Base-by-base conservation (phyloP, 2,113 vertebrate species). In the Helogale parvula region DNA sequence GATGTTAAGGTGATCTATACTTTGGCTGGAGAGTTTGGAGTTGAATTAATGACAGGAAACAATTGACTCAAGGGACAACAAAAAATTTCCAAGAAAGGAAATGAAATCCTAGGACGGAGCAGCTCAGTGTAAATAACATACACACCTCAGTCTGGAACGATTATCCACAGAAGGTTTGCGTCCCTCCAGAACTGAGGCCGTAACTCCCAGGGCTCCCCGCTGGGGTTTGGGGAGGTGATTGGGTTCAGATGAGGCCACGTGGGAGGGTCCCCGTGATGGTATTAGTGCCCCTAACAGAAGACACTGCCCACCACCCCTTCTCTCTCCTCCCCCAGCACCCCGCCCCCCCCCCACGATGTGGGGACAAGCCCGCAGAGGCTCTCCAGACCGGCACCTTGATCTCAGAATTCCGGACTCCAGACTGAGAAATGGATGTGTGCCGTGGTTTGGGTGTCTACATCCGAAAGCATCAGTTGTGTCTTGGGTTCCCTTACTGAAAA, bases 121-220 rank as follows among this genome's bases (percentile, higher is more conserved):
- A 21, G 69, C 63, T 63, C 31, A 27, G 50, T n/a, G 27, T 38
- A 9, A 81, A 47, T 12, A 19, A 11, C 3, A 65, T 3, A 7
- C 47, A 57, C 65, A 57, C 5, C 47, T 27, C 13, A 3, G 7
- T 60, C 72, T 23, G 60, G 23, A n/a, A 5, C n/a, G 31, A n/a
- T 19, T 16, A 5, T 19, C 2, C 23, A 35, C 7, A 15, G 60
- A 21, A 0, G 2, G 76, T 80, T 27, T 41, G 86, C 33, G 21
- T 12, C 7, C 45, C 17, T 35, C 25, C n/a, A 23, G 3, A 11
- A 8, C 29, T 27, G 52, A 15, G 33, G 54, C 12, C 87, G 3
- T 2, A 2, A n/a, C 7, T 13, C 23, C 2, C 8, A 16, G 23
- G 3, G 10, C 8, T 19, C 15, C 3, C 8, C 15, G 15, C 31